Base-by-base conservation (phyloP, 2,888 invertebrate genomes). In the Hedychridium roseum region DNA sequence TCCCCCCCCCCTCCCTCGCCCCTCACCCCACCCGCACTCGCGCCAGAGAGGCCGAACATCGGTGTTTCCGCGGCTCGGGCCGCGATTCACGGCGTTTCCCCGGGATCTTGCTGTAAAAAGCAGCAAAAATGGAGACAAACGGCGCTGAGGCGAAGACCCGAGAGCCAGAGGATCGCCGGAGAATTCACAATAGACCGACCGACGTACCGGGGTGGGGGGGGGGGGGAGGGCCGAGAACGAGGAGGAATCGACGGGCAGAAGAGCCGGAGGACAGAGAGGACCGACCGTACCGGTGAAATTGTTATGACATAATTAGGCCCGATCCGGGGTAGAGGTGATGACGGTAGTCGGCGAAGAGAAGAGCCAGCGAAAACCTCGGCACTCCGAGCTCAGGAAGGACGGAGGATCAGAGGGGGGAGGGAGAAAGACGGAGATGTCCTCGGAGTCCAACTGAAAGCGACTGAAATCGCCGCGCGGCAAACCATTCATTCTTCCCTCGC, bases 241-340 rank as follows among this genome's bases (percentile, higher is more conserved):
- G 48, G 51, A 43, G 43, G 47, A 31, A 54, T 45, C 41, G 32
- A 21, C 21, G 32, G 42, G 40, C 34, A 26, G 43, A 9, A 37
- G 27, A 11, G 38, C 37, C 31, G 35, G 39, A 27, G 12, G 16
- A n/a, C n/a, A n/a, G n/a, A n/a, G n/a, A 40, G 40, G 34, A 23
- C 39, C 42, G 26, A 20, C 35, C 57, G 50, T 51, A 62, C 57
- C 21, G 45, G 64, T 70, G 64, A 71, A 76, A 76, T 71, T 75
- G 74, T 76, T 75, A 76, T 75, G 73, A 71, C 76, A 73, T 76
- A 76, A 76, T 76, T 76, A 75, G 71, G 60, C 66, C 49, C 64
- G 65, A 74, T 72, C 62, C 55, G 46, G 52, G 21, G 46, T 27
- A 23, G 3, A 7, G 27, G 9, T 27, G 27, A n/a, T n/a, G 23